Conservation (phyloP, 1,140 invertebrate species). For the Theocolax elegans region DNA sequence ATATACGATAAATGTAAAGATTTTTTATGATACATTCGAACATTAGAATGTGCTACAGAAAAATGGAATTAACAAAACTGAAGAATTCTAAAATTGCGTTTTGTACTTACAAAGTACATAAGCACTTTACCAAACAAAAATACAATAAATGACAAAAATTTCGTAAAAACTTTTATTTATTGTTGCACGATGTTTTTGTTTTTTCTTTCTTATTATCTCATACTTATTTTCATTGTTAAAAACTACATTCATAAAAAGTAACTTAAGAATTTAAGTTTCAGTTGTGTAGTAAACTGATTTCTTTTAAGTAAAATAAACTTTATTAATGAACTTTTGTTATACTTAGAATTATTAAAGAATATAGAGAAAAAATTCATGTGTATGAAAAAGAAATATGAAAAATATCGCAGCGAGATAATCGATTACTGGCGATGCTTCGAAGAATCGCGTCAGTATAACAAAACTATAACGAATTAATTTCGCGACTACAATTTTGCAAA, state of each 20-base stretch:
- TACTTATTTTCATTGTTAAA: no score
- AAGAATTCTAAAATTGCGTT: background rate
- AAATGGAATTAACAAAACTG: background rate
- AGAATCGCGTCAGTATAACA: background rate
- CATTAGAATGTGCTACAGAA: conserved; percentile 1
- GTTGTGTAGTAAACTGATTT: no score
- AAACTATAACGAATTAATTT: conserved; percentile 1
- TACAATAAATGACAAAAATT: no score
- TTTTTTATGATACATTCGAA: background rate
- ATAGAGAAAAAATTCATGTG: background rate
- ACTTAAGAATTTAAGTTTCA: no score
- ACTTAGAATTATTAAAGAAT: conserved; percentile 8
- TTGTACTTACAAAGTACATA: background rate
- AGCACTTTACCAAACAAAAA: background rate
- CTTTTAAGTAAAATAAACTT: no score
- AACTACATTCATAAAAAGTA: no score
- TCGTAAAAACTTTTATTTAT: no score
- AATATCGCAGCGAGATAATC: background rate
- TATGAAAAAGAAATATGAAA: background rate
- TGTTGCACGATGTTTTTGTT: no score
- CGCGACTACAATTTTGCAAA: conserved; percentile 11
- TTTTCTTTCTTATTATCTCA: no score
- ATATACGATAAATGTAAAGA: background rate
- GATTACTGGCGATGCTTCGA: background rate
- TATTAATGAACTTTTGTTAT: no score